Base-by-base conservation (phyloP, 2,888 invertebrate species). In the Eucera pruinosa region DNA sequence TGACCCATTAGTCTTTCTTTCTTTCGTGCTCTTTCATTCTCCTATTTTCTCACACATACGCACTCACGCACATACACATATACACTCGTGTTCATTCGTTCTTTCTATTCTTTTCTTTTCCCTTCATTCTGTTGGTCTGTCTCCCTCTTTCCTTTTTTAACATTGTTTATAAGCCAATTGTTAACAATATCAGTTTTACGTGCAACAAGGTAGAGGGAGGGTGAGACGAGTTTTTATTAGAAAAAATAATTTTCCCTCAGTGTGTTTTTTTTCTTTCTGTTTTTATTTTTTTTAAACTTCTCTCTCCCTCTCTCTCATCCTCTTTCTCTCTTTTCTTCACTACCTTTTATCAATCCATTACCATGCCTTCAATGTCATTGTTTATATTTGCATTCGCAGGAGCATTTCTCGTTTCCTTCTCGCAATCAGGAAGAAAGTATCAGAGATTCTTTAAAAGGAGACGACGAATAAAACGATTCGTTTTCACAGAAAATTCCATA, bases 181-280 rank as follows among this genome's bases (percentile, higher is more conserved):
- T 87, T 83, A 90, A 90, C 87, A 87, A 87, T 80, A 86, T 89
- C 87, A 84, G 86, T 89, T 89, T 87, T 87, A 83, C 86, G 86
- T 86, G 84, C 89, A 89, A 91, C 89, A 89, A 87, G 87, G 85
- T 75, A 84, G 85, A 78, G 67, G 67, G 62, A 82, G 84, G 81
- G 62, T 70, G 82, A 81, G 82, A 85, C 72, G 69, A 78, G 70
- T 79, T 79, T 87, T 84, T 76, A 81, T 87, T 89, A 89, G 87
- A 89, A 89, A 89, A 89, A 89, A 89, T 89, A 89, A 83, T 83
- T 81, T 80, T 86, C 75, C 43, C 68, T 74, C 79, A 65, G 57
- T 60, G 47, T 67, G 30, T 48, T 39, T 57, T 58, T 50, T 57
- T 43, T 54, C 33, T 68, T 39, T 68, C 23, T 43, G n/a, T 70